Evolutionary conservation across 2,797 vertebrate species (phyloP), one percentile per base, ranked within the genome.

Genomic region (Pangasius sanitwongsei): DNA sequence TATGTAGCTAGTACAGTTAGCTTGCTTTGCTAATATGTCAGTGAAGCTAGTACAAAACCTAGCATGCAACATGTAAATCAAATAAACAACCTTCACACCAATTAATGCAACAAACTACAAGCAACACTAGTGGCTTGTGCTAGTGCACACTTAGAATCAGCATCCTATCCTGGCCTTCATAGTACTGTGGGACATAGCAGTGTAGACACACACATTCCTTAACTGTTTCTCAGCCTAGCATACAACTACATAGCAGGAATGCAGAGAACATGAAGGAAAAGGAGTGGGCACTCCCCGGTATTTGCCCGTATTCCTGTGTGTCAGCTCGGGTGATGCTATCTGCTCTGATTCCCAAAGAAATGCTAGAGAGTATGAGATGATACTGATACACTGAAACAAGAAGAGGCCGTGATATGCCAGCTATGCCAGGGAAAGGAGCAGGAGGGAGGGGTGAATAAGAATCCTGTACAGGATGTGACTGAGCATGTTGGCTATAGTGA

Each of bases 321-420:
- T 82, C 87, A 85, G 63, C 44, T 28, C 4, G 9, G 86, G 86
- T 83, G 93, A 94, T 93, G 87, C 85, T 90, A 91, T 94, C 92
- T 93, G 87, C 90, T 91, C 88, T 90, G 94, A 69, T 91, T 92
- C 85, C 82, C 57, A 87, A 89, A 92, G 91, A 92, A 92, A 94
- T 90, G 91, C 83, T 89, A 69, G 89, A 86, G 78, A 83, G 82
- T 87, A 87, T 89, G 88, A 91, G 88, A 91, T 90, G 85, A 86
- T 23, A 89, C 74, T 77, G 92, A 94, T 83, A 83, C 87, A 72
- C 28, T 55, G 83, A 89, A 87, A 87, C 87, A 93, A 91, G 92
- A 80, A 67, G 92, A 93, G 91, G 90, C 92, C 87, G 91, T 90
- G 89, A 89, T 88, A 92, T 91, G 87, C 85, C 89, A 88, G 87